Percentiles rank a stretch among this genome's conserved stretches.
Evolutionary conservation across 92 coral and sea anemone species (phyloP).

Genomic region (Isaurus tuberculatus): DNA sequence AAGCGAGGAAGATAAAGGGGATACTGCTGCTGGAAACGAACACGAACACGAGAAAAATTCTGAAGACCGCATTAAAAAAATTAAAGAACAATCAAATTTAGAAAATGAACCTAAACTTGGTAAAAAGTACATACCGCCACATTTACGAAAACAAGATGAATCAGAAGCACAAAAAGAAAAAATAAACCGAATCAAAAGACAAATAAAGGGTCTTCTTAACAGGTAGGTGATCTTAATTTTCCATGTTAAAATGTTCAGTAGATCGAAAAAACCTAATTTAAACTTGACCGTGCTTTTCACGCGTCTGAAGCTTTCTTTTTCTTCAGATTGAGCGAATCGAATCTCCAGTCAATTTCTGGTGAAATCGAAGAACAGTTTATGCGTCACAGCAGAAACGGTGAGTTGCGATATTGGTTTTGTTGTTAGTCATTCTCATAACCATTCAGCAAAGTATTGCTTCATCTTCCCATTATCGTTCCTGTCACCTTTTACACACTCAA

Average conservation of each 20-base stretch:
- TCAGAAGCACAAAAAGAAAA: constrained; percentile 61
- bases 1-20: neutral
- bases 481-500: too few relatives aligned
- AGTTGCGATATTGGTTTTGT: neutral
- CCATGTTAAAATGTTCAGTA: neutral
- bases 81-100: neutral
- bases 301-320: neutral
- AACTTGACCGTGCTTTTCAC: neutral
- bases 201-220: constrained; percentile 91
- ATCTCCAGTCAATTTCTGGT: constrained; percentile 80
- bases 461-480: too few relatives aligned
- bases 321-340: constrained; percentile 90
- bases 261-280: neutral
- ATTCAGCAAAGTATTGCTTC: too few relatives aligned
- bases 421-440: neutral
- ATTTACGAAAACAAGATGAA: constrained; percentile 63
- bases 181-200: constrained; percentile 69
- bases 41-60: neutral
- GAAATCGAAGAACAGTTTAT: constrained; percentile 83
- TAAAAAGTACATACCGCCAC: constrained; percentile 88
- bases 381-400: constrained; percentile 94
- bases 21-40: neutral
- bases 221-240: constrained; percentile 56
- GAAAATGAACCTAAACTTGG: constrained; percentile 5
- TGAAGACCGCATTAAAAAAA: neutral